Conservation (phyloP, 2,113 vertebrate species). For the Passer domesticus region DNA sequence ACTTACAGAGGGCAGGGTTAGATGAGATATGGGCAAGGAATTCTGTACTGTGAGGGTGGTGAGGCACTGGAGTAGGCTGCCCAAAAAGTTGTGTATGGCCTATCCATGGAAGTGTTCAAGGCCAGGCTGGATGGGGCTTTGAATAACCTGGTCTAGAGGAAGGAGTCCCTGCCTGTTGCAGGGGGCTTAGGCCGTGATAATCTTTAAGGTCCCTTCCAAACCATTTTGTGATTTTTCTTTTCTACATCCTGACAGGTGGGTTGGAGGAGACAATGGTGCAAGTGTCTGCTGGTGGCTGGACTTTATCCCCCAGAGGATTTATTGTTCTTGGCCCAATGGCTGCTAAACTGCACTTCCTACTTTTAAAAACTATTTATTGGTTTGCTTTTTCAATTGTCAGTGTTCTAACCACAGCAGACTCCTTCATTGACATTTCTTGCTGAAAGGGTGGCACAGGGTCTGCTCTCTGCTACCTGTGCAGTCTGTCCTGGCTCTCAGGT, state of each 20-base stretch:
- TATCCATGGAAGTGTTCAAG: not conserved
- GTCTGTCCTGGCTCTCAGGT: not conserved
- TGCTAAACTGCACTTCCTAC: not conserved
- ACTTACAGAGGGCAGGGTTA: not conserved
- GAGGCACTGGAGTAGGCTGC: not conserved
- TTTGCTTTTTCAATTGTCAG: not conserved
- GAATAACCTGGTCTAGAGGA: not conserved
- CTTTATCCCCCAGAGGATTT: not conserved
- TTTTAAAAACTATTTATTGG: not conserved
- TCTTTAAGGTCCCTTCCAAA: not conserved
- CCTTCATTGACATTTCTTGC: not conserved
- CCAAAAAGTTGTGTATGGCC: not conserved
- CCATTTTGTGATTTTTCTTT: not conserved
- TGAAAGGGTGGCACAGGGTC: not conserved
- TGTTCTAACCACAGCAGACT: not conserved
- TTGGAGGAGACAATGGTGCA: not conserved
- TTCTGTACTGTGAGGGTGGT: not conserved
- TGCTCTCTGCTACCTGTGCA: not conserved
- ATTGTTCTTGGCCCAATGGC: not conserved
- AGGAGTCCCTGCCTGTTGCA: not conserved
- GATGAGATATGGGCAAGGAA: not conserved
- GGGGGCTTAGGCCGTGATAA: not conserved
- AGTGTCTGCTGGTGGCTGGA: not conserved
- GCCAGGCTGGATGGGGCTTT: not conserved
- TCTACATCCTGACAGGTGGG: not conserved